phyloP scores from a whole-genome alignment of 2,113 vertebrate species.

The Ceyx melanurus region DNA sequence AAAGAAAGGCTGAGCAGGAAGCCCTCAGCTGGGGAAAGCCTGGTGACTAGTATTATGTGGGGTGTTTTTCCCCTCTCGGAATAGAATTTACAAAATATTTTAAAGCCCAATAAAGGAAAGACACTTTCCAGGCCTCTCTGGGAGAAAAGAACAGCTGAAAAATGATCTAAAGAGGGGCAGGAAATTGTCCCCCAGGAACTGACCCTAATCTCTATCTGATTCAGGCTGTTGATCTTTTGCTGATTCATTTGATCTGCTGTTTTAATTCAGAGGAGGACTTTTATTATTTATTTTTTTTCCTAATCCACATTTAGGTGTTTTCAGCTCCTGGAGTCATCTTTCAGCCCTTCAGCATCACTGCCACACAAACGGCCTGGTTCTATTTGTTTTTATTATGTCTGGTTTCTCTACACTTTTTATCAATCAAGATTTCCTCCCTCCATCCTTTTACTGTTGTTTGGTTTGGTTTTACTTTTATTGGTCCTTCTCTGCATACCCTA shows the following conservation, averaged over 20 bases:
- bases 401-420: neutral
- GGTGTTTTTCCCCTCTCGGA: neutral
- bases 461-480: neutral
- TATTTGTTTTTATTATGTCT: neutral
- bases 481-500: neutral
- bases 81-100: slow-evolving; percentile 34
- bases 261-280: slow-evolving; percentile 7
- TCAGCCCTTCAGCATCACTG: neutral
- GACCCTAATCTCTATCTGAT: slow-evolving; percentile 6
- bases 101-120: slow-evolving; percentile 34
- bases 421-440: neutral
- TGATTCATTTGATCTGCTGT: slow-evolving; percentile 29
- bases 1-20: neutral
- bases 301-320: slow-evolving; percentile 9
- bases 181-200: slow-evolving; percentile 31
- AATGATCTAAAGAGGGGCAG: slow-evolving; percentile 21
- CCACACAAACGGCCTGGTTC: neutral
- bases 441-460: neutral
- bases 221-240: slow-evolving; percentile 25
- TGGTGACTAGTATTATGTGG: neutral
- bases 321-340: neutral
- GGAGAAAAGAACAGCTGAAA: slow-evolving; percentile 35
- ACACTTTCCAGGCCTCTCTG: slow-evolving; percentile 33
- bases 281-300: neutral
- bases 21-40: neutral